Conservation (phyloP, 2,888 invertebrate genomes). For the Brachynemurus nebulosus region DNA sequence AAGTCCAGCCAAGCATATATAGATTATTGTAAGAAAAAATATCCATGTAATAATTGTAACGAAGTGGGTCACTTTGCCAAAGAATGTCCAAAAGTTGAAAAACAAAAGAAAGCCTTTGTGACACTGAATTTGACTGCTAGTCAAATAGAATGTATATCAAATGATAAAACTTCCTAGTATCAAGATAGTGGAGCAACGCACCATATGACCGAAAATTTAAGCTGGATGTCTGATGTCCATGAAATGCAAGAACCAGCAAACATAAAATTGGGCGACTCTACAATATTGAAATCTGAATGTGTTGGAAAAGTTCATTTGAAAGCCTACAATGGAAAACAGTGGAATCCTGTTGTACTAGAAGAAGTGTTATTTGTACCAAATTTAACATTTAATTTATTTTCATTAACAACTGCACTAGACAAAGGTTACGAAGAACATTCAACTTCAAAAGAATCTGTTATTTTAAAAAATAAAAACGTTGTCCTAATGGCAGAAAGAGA, state of each 20-base stretch:
- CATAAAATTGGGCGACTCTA: conserved; percentile 10
- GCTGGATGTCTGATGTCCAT: conserved; percentile 7
- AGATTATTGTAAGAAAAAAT: conserved; percentile 19
- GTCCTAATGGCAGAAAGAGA: conserved; percentile 15
- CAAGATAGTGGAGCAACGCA: conserved; percentile 11
- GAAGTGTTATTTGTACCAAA: conserved; percentile 11
- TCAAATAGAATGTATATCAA: too few species aligned
- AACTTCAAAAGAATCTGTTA: conserved; percentile 13
- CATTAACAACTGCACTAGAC: conserved; percentile 12
- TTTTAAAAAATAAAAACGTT: conserved; percentile 12
- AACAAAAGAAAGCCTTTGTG: conserved; percentile 7
- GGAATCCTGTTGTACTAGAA: conserved; percentile 1
- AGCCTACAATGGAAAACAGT: conserved; percentile 8
- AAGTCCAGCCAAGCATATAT: conserved; percentile 13
- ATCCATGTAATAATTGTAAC: conserved; percentile 18
- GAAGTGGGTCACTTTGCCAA: conserved; percentile 19
- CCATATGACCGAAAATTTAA: conserved; percentile 8
- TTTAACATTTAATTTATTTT: conserved; percentile 11
- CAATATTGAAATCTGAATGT: conserved; percentile 7
- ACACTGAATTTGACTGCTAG: too few species aligned
- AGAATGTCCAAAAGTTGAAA: conserved; percentile 14
- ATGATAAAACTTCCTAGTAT: conserved; percentile 2
- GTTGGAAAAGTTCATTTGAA: conserved; percentile 9
- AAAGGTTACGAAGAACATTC: conserved; percentile 17
- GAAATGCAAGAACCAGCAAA: not conserved